phyloP scores from a whole-genome alignment of 2,888 invertebrate species.

The Didymodactylos carnosus region DNA sequence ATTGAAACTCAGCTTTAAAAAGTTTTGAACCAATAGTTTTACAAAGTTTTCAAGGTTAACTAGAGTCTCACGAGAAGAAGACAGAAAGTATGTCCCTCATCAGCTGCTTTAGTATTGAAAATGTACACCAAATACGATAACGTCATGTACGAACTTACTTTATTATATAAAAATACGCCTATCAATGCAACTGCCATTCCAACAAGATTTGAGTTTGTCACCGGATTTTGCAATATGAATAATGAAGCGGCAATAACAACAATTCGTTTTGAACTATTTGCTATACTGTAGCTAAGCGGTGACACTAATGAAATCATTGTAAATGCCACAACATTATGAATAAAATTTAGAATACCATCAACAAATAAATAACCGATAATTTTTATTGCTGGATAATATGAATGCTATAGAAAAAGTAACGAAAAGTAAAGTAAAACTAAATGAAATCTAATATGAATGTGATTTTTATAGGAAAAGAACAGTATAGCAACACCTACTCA shows the following conservation, averaged over 20 bases:
- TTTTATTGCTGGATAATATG: slow-evolving; percentile 5
- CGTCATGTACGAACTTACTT: slow-evolving; percentile 38
- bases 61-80: too few species aligned
- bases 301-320: slow-evolving; percentile 66
- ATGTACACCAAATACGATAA: too few species aligned
- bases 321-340: slow-evolving; percentile 83
- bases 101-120: too few species aligned
- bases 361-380: slow-evolving; percentile 42
- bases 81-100: too few species aligned
- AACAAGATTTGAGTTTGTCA: slow-evolving; percentile 59
- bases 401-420: background rate
- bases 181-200: slow-evolving; percentile 74
- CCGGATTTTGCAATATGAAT: slow-evolving; percentile 68
- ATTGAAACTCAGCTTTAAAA: too few species aligned
- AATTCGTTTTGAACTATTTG: slow-evolving; percentile 77
- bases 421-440: background rate
- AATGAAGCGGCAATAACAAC: slow-evolving; percentile 66
- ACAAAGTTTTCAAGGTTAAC: too few species aligned
- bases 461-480: too few species aligned
- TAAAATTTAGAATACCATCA: slow-evolving; percentile 72
- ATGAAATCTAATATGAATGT: too few species aligned
- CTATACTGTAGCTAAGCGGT: slow-evolving; percentile 83
- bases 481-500: slow-evolving; percentile 39
- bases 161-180: slow-evolving; percentile 74
- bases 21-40: too few species aligned